Conservation (phyloP, 2,113 vertebrate species). For the Tympanuchus pallidicinctus region DNA sequence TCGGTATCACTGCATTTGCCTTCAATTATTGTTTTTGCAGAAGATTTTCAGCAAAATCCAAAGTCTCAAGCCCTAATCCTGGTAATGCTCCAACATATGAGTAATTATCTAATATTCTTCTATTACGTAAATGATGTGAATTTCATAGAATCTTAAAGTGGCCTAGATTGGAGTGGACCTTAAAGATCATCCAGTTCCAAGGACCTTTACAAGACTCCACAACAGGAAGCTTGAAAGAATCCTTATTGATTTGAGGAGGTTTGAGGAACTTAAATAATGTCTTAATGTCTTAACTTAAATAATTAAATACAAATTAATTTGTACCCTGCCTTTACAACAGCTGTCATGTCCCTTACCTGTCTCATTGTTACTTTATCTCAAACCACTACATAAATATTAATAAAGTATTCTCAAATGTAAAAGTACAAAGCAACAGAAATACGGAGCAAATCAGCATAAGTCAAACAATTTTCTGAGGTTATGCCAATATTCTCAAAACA, state of each 20-base stretch:
- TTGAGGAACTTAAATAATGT: neutral
- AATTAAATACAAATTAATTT: too few relatives aligned
- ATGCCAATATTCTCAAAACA: neutral
- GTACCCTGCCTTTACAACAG: accelerated
- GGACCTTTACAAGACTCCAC: neutral
- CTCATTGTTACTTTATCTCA: neutral
- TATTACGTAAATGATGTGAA: neutral
- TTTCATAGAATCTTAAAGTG: neutral
- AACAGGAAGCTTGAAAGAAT: neutral
- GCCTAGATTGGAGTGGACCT: too few relatives aligned
- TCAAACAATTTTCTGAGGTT: neutral
- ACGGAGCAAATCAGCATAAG: neutral
- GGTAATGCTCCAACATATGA: neutral
- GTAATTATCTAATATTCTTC: neutral
- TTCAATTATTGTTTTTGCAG: accelerated
- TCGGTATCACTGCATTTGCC: neutral
- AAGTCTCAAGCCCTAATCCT: neutral
- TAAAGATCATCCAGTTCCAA: too few relatives aligned
- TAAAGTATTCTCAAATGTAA: neutral
- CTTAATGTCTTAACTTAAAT: too few relatives aligned
- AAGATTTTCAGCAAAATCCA: neutral
- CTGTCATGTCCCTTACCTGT: neutral
- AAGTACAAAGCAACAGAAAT: neutral
- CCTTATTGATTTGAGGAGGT: neutral
- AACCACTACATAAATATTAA: neutral